phyloP scores from a whole-genome alignment of 2,797 vertebrate genomes.

The Lophotriccus pileatus region DNA sequence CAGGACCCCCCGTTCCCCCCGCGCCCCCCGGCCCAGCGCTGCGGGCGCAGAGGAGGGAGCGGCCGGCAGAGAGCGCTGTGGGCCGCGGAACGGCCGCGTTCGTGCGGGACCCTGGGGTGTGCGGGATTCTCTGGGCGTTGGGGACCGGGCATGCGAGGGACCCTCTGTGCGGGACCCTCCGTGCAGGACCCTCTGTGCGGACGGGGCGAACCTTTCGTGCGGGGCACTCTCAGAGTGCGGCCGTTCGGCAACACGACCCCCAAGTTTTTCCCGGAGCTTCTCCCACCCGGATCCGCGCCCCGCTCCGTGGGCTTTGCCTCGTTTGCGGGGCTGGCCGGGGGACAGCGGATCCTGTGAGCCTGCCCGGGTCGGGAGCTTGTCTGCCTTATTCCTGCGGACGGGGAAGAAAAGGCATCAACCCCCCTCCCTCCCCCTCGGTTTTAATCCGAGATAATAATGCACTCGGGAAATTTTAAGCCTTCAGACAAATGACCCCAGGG shows the following conservation, averaged over 20 bases:
- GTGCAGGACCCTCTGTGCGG: neutral
- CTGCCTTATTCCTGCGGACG: neutral
- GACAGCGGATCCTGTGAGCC: neutral
- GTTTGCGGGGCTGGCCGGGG: neutral
- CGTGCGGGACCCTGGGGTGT: neutral
- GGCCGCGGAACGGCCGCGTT: neutral
- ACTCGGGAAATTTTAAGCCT: conserved; percentile 4
- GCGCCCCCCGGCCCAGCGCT: neutral
- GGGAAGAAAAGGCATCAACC: neutral
- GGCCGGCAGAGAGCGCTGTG: neutral
- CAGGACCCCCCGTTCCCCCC: too few species aligned
- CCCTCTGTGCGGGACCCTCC: neutral
- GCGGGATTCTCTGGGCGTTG: neutral
- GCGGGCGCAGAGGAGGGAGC: neutral
- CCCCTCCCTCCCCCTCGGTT: neutral
- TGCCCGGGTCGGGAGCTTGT: neutral
- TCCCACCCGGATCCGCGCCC: too few species aligned
- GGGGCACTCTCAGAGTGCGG: neutral
- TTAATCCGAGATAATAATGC: conserved; percentile 25
- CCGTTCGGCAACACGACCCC: too few species aligned
- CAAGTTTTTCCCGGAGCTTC: too few species aligned
- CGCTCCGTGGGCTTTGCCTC: neutral
- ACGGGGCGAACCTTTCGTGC: neutral
- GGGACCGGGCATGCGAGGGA: too few species aligned
- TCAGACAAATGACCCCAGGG: neutral